Evolutionary conservation across 2,888 invertebrate species (phyloP), one percentile per base, ranked within the genome.

Genomic region (Pammene fasciana): DNA sequence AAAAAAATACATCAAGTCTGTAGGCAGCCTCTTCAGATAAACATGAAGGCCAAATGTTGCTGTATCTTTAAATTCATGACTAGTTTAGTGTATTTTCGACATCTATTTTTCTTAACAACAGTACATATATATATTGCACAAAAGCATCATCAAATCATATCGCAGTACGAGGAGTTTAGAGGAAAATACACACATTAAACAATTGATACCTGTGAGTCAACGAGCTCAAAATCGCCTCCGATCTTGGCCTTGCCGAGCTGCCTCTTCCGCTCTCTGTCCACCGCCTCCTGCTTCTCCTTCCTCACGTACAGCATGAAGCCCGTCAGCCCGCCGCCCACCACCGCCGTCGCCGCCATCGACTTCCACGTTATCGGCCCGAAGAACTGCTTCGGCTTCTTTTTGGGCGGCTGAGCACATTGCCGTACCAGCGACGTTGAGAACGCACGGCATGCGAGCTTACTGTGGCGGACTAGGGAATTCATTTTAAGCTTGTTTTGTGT

Each of bases 231-330:
- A 43, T 94, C 90, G 6, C 99, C 99, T 45, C 99, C 99, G 73
- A 99, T 98, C 59, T 96, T 94, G 2, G 97, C 97, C 89, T 98
- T 98, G 0, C 99, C 99, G 8, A 99, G 88, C 77, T 96, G 94
- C 68, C 96, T 92, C 78, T 96, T 96, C 46, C 98, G 94, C 79
- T 98, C 97, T 54, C 94, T 94, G 65, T 96, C 94, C 9, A 95
- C 76, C 6, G 94, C 94, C 72, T 93, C 93, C 82, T 98, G 97
- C 85, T 98, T 98, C 83, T 97, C 95, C 66, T 94, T 93, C 84
- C 96, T 96, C 0, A 98, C 92, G 82, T 97, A 97, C 72, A 95
- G 88, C 95, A 98, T 95, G 79, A 95, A 96, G 0, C 90, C 94
- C 4, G 96, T 86, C 54, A 97, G 86, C 0, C 94, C 93, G 3